These are phyloP conservation scores for Archilochus colubris DNA, from an alignment of 2,113 vertebrate genomes.

Conservation along the genomic window DNA sequence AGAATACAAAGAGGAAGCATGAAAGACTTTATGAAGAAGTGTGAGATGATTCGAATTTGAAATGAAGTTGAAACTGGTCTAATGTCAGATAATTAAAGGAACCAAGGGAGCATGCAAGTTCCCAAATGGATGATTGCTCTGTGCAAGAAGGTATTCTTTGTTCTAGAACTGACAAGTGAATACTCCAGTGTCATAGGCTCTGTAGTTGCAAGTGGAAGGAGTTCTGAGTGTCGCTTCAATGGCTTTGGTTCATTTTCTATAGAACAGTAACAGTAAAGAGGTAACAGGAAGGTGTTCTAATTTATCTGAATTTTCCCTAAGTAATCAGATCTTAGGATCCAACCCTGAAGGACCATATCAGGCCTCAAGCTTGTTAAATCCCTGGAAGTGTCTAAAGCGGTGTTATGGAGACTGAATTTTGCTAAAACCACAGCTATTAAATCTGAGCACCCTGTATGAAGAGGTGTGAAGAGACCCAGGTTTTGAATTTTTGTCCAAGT, in stretches of 20 bases:
- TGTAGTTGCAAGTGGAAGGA: not conserved
- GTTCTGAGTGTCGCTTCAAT: not conserved
- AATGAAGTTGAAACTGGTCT: not conserved
- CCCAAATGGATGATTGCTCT: not conserved
- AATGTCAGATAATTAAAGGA: not conserved
- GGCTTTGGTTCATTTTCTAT: not conserved
- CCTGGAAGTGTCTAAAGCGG: not conserved
- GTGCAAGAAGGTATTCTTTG: not conserved
- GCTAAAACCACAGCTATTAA: not conserved
- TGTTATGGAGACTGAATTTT: not conserved
- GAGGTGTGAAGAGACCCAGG: not conserved
- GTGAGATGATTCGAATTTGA: not conserved
- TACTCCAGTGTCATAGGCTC: not conserved
- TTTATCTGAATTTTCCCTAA: not conserved
- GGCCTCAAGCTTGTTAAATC: not conserved
- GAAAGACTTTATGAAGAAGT: not conserved
- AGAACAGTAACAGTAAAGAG: not conserved
- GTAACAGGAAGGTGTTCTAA: not conserved
- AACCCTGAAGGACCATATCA: not conserved
- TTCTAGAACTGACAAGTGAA: not conserved
- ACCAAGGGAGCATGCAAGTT: not conserved
- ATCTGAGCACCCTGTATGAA: not conserved
- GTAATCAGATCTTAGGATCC: not conserved
- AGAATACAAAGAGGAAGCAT: not conserved
- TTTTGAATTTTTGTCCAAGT: not conserved